A percentile compares a stretch with the other conserved stretches of the same genome.
phyloP scores from a whole-genome alignment of 1,140 invertebrate species.

The Cyrtorhinus lividipennis region DNA sequence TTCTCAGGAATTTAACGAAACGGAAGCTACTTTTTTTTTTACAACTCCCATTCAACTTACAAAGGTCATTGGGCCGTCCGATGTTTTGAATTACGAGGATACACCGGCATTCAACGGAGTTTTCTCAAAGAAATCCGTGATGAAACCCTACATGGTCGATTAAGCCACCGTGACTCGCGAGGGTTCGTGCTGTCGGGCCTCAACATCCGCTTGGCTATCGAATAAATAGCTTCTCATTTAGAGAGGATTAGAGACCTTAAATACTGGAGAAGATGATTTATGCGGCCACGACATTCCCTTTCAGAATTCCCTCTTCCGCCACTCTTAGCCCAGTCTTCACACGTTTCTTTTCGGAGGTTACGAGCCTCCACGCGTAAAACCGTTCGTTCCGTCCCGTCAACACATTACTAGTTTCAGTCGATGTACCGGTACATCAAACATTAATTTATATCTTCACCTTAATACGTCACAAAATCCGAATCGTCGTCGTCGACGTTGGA shows the following conservation, averaged over 20 bases:
- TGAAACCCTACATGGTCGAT: conserved; percentile 4
- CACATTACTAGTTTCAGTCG: too few relatives aligned
- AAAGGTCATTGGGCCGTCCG: background rate
- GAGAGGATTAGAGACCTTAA: background rate
- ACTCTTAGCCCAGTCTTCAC: too few relatives aligned
- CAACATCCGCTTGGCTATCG: background rate
- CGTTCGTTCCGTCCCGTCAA: too few relatives aligned
- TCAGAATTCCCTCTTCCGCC: background rate
- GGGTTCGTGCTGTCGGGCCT: background rate
- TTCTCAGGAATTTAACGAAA: too few relatives aligned
- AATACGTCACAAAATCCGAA: too few relatives aligned
- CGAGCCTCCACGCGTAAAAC: too few relatives aligned
- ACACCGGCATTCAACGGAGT: background rate
- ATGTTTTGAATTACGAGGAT: conserved; percentile 1
- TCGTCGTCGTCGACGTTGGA: too few relatives aligned
- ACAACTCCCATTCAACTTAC: too few relatives aligned
- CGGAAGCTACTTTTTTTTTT: too few relatives aligned
- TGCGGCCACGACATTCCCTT: background rate
- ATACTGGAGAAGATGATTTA: background rate
- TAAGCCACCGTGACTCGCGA: conserved; percentile 5
- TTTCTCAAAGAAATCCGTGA: conserved; percentile 1
- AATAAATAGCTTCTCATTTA: conserved; percentile 5
- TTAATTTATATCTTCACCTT: too few relatives aligned
- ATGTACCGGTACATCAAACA: too few relatives aligned
- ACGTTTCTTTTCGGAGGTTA: background rate